A percentile compares a stretch with the other conserved stretches of the same genome.
Conservation (phyloP, 2,113 vertebrate species). For the Cheilinus undulatus region DNA sequence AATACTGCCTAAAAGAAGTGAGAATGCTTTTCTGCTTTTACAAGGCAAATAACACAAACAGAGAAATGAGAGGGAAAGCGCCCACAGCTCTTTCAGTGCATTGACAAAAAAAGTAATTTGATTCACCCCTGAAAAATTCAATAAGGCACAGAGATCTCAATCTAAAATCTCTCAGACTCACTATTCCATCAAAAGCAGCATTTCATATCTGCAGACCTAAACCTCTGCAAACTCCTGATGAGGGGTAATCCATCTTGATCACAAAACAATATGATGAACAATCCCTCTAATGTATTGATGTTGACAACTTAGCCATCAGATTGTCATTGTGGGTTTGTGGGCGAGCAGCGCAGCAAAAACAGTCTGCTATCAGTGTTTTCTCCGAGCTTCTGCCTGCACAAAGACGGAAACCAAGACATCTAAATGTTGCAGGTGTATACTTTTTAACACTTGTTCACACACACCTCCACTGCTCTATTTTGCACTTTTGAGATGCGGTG, state of each 20-base stretch:
- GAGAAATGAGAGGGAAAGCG: constrained; percentile 39
- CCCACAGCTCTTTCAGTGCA: constrained; percentile 42
- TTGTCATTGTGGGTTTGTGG: constrained; percentile 69
- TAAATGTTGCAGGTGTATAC: constrained; percentile 64
- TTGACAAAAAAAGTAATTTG: constrained; percentile 64
- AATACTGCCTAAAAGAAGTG: constrained; percentile 20
- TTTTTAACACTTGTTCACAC: constrained; percentile 28
- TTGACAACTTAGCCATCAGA: constrained; percentile 73
- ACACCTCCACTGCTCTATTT: constrained; percentile 62
- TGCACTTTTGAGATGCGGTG: constrained; percentile 59
- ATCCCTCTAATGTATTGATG: constrained; percentile 69
- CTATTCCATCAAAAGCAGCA: constrained; percentile 71
- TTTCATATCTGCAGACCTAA: constrained; percentile 61
- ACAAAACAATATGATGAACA: constrained; percentile 60
- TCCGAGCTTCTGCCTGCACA: constrained; percentile 47
- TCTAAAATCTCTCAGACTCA: constrained; percentile 70
- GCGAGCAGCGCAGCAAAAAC: constrained; percentile 58
- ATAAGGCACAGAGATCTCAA: constrained; percentile 72
- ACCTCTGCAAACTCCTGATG: constrained; percentile 48
- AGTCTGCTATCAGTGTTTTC: constrained; percentile 60
- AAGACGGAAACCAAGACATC: constrained; percentile 66
- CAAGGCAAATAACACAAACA: constrained; percentile 48
- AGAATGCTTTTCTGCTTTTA: constrained; percentile 43
- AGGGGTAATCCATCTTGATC: constrained; percentile 74
- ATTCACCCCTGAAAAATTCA: constrained; percentile 67